These are phyloP conservation scores for Tetrao urogallus DNA, from an alignment of 2,113 vertebrate genomes.

Conservation along the genomic window DNA sequence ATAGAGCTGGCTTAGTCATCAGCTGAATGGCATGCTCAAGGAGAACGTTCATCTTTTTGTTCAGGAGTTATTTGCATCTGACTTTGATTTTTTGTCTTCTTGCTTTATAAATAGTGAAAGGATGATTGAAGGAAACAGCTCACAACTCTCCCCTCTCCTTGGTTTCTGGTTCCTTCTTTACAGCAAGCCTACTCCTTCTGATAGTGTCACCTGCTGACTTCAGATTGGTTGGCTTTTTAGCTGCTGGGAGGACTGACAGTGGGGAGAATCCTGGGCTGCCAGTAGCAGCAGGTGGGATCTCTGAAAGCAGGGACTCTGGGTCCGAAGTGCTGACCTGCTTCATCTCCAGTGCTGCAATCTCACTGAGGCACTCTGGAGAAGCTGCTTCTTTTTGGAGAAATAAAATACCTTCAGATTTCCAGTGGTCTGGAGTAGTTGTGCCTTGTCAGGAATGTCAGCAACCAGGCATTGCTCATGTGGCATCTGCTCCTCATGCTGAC, in stretches of 20 bases:
- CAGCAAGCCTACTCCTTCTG: neutral
- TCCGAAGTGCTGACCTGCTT: neutral
- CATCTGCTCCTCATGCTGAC: neutral
- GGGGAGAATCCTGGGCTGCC: too few species aligned
- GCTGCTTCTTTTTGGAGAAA: neutral
- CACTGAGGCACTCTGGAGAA: neutral
- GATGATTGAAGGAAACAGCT: neutral
- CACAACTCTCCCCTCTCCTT: neutral
- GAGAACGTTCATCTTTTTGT: neutral
- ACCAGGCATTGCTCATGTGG: neutral
- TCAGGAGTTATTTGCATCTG: neutral
- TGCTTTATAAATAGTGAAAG: neutral
- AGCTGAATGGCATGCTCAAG: neutral
- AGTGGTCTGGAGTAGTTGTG: neutral
- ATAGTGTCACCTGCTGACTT: neutral
- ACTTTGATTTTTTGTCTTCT: neutral
- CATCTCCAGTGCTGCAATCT: neutral
- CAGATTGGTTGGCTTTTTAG: rapidly evolving
- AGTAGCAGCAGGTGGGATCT: neutral
- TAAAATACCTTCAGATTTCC: neutral
- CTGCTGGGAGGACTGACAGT: neutral
- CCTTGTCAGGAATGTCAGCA: neutral
- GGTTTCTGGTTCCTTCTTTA: neutral
- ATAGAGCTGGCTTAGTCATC: neutral
- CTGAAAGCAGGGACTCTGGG: neutral